These are phyloP conservation scores for Acrossocheilus fasciatus DNA, from an alignment of 2,797 vertebrate genomes.

Conservation along the genomic window DNA sequence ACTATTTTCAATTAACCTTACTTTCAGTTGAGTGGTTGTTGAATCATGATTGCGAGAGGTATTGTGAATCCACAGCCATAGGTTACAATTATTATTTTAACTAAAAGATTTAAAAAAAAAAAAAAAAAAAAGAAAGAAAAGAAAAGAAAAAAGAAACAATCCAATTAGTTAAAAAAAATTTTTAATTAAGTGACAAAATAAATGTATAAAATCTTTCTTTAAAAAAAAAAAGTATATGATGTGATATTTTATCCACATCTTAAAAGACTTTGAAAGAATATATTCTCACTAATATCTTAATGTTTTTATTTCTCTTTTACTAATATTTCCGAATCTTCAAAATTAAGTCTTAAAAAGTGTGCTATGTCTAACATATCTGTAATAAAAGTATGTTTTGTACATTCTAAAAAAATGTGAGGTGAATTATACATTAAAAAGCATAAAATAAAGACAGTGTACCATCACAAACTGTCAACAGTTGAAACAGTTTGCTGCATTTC, in stretches of 20 bases:
- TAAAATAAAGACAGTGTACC: neutral
- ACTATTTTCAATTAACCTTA: neutral
- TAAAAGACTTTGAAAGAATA: no score
- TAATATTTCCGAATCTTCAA: neutral
- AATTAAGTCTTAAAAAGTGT: neutral
- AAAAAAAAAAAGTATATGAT: neutral
- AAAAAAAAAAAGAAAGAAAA: no score
- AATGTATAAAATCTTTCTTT: neutral
- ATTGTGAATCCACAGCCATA: neutral
- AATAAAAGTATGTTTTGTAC: neutral
- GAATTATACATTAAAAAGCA: neutral
- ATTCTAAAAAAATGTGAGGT: neutral
- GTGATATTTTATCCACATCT: neutral
- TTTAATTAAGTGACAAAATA: neutral
- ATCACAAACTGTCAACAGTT: neutral
- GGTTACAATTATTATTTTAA: neutral
- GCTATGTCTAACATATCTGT: neutral
- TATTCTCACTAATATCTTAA: neutral
- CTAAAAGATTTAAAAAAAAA: neutral
- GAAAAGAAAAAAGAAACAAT: neutral
- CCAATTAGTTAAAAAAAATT: neutral
- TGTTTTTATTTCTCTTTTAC: neutral
- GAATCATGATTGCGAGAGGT: neutral
- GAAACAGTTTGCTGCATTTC: neutral
- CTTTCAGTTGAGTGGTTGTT: neutral